Conservation (phyloP, 2,797 vertebrate species). For the Arctocebus calabarensis region DNA sequence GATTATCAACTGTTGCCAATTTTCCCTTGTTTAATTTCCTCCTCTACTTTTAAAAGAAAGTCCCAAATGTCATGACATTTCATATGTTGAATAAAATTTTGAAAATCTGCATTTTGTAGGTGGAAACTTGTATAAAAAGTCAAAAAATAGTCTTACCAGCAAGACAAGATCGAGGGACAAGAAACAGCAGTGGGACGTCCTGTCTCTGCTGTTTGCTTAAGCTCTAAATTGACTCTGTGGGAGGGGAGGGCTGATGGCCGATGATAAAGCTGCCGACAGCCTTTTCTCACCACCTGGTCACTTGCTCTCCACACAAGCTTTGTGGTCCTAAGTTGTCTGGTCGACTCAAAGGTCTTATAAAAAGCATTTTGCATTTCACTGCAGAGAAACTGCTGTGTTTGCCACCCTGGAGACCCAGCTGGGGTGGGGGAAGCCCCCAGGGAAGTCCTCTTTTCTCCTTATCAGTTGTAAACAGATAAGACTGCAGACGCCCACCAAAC, state of each 20-base stretch:
- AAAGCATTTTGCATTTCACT: constrained; percentile 70
- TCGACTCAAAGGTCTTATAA: constrained; percentile 30
- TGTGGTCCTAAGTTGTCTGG: constrained; percentile 57
- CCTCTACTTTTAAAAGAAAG: not conserved
- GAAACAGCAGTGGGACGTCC: constrained; percentile 76
- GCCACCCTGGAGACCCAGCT: constrained; percentile 67
- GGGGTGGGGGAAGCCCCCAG: constrained; percentile 2
- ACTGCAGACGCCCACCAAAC: constrained; percentile 65
- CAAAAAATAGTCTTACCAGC: not conserved
- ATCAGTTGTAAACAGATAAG: constrained; percentile 85
- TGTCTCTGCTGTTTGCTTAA: constrained; percentile 78
- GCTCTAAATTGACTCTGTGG: constrained; percentile 72
- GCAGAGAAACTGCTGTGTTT: constrained; percentile 64
- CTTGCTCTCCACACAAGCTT: constrained; percentile 5
- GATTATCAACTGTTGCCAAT: not conserved
- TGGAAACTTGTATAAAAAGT: not conserved
- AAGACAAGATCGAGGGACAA: constrained; percentile 54
- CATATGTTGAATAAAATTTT: not conserved
- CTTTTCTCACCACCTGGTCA: constrained; percentile 72
- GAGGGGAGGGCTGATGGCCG: constrained; percentile 65
- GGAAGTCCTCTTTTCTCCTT: constrained; percentile 39
- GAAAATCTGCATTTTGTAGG: not conserved
- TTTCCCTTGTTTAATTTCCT: not conserved
- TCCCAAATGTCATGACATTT: not conserved
- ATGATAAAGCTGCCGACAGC: constrained; percentile 79